These are phyloP conservation scores for Listronotus oregonensis DNA, from an alignment of 1,140 invertebrate species.

Conservation along the genomic window DNA sequence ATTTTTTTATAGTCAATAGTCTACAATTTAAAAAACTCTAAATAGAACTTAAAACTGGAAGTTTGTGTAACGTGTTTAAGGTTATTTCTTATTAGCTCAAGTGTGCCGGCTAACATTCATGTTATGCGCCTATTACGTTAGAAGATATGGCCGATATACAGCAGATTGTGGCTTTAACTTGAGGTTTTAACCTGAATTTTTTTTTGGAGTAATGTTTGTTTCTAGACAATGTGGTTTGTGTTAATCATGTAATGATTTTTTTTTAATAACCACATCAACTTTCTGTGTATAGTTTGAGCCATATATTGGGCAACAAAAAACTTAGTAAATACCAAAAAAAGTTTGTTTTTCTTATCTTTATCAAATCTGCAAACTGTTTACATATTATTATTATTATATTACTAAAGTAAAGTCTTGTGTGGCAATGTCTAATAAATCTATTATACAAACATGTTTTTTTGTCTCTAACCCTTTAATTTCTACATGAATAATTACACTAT, in stretches of 20 bases:
- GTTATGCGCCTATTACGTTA: neutral
- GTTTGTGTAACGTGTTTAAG: constrained; percentile 26
- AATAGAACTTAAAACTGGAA: constrained; percentile 17
- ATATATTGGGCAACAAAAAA: constrained; percentile 30
- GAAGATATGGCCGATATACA: neutral
- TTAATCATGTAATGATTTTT: constrained; percentile 34
- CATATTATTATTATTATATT: constrained; percentile 42
- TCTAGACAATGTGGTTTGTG: constrained; percentile 36
- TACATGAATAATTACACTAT: no score
- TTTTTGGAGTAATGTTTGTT: constrained; percentile 32
- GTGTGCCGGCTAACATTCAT: neutral
- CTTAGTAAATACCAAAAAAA: constrained; percentile 38
- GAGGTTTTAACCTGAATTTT: constrained; percentile 6
- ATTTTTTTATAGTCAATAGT: no score
- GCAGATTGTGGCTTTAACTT: neutral
- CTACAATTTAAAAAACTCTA: no score
- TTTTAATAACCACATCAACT: constrained; percentile 32
- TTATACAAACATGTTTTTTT: constrained; percentile 39
- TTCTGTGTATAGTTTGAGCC: constrained; percentile 33
- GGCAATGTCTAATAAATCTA: constrained; percentile 48
- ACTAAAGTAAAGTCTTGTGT: constrained; percentile 44
- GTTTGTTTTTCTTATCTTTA: constrained; percentile 44
- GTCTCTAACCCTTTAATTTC: neutral
- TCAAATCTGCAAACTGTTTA: constrained; percentile 48
- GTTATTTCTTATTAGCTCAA: constrained; percentile 30